These are phyloP conservation scores for Pontoporia blainvillei DNA, from an alignment of 2,113 vertebrate genomes.

Conservation along the genomic window DNA sequence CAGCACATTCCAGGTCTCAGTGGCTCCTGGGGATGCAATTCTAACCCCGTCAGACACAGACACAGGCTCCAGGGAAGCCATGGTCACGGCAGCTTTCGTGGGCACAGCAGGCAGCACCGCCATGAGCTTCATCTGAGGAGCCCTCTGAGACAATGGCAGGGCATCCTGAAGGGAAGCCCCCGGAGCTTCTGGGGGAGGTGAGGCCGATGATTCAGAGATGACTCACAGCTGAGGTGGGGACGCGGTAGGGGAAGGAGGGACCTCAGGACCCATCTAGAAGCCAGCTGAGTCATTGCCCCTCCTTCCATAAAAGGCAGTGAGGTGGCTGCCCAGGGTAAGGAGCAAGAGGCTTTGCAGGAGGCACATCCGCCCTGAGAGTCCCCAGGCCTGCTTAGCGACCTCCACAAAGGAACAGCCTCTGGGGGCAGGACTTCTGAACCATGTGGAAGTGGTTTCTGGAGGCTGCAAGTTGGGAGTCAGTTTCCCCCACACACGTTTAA, in stretches of 20 bases:
- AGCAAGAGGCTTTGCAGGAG: background rate
- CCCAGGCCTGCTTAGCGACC: background rate
- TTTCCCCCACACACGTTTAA: background rate
- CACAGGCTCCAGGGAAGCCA: background rate
- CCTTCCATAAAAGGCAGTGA: background rate
- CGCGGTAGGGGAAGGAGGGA: background rate
- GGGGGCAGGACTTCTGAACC: background rate
- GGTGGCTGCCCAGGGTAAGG: background rate
- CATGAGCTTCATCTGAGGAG: background rate
- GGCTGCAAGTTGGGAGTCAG: background rate
- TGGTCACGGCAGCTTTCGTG: background rate
- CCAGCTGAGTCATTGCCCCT: background rate
- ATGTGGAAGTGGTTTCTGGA: background rate
- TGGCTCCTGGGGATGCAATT: background rate
- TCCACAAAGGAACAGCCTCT: background rate
- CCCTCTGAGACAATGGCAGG: background rate
- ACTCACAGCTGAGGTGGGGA: background rate
- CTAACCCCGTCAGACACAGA: background rate
- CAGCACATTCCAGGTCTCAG: background rate
- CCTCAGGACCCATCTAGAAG: background rate
- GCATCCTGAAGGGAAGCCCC: background rate
- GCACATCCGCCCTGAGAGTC: background rate
- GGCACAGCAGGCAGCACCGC: background rate
- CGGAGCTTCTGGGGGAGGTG: background rate
- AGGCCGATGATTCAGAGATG: background rate